phyloP scores from a whole-genome alignment of 1,140 invertebrate genomes.

The Sycophaga agraensis region DNA sequence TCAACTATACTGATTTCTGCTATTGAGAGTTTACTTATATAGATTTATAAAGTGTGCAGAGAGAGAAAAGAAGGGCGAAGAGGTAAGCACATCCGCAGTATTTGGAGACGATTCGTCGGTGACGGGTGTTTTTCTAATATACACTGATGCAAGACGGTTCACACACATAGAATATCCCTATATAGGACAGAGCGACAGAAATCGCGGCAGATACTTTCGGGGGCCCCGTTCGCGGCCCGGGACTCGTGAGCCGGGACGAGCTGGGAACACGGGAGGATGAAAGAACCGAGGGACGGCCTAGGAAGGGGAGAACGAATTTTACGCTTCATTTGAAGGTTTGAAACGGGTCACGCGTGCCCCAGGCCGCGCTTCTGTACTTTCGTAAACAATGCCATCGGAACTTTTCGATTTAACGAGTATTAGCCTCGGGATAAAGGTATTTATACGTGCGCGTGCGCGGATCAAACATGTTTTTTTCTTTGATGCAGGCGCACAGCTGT shows the following conservation, averaged over 20 bases:
- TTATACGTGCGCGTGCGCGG: neutral
- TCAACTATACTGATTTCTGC: too few relatives aligned
- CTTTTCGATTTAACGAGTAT: conserved; percentile 29
- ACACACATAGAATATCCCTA: too few relatives aligned
- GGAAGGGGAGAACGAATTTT: conserved; percentile 11
- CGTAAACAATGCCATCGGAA: conserved; percentile 22
- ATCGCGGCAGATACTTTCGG: neutral
- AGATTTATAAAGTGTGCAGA: too few relatives aligned
- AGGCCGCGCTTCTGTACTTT: neutral
- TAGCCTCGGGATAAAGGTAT: conserved; percentile 14
- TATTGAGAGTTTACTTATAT: too few relatives aligned
- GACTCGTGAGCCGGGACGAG: neutral
- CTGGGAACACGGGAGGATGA: neutral
- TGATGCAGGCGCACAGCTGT: too few relatives aligned
- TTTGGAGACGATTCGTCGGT: too few relatives aligned
- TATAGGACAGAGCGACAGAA: too few relatives aligned
- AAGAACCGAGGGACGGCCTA: neutral
- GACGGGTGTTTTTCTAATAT: too few relatives aligned
- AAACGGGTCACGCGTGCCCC: neutral
- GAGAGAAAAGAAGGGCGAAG: too few relatives aligned
- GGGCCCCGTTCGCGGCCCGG: too few relatives aligned
- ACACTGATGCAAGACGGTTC: too few relatives aligned
- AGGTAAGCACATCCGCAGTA: too few relatives aligned
- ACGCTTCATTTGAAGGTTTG: conserved; percentile 28
- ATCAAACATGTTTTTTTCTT: neutral